These are phyloP conservation scores for Leptinotarsa rubiginosa DNA, from an alignment of 2,888 invertebrate species.

Conservation along the genomic window DNA sequence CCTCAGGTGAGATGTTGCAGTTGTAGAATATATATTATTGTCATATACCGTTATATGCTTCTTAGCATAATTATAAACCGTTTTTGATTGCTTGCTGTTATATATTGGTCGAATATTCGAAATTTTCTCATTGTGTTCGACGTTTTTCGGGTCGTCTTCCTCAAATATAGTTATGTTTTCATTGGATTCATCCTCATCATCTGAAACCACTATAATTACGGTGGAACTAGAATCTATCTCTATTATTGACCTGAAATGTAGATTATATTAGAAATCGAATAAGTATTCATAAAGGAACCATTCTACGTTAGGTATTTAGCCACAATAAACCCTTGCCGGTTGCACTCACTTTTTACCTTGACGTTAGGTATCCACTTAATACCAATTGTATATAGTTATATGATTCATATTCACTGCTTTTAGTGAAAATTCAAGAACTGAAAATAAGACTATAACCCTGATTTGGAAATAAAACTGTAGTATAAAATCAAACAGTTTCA, in stretches of 20 bases:
- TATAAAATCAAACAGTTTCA: too few relatives aligned
- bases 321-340: too few relatives aligned
- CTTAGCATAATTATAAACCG: neutral
- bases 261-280: neutral
- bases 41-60: neutral
- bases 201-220: slow-evolving; percentile 1
- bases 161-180: neutral
- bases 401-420: too few relatives aligned
- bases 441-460: too few relatives aligned
- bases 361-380: too few relatives aligned
- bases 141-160: neutral
- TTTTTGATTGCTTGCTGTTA: neutral
- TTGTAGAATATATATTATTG: neutral
- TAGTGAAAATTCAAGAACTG: too few relatives aligned
- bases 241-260: neutral
- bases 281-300: neutral
- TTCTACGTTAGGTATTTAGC: too few relatives aligned
- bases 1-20: neutral
- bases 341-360: too few relatives aligned
- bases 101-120: neutral
- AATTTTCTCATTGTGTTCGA: neutral
- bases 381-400: too few relatives aligned
- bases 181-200: neutral
- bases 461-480: too few relatives aligned
- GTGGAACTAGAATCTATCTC: neutral